A percentile compares a stretch with the other conserved stretches of the same genome.
Evolutionary conservation across 2,888 invertebrate genomes (phyloP).

Genomic region (Netelia melanura): DNA sequence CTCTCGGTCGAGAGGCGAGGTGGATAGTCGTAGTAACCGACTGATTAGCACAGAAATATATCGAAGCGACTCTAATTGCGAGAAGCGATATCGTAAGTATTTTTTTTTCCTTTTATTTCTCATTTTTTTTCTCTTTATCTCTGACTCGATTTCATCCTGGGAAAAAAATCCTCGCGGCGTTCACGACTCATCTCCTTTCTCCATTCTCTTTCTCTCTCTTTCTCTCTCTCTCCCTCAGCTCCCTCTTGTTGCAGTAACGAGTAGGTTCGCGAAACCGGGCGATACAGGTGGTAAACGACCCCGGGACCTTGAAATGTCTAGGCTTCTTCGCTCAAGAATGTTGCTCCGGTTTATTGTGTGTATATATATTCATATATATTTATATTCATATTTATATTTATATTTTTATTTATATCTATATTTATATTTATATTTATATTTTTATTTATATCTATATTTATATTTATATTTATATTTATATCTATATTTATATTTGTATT

Average conservation of each 20-base stretch:
- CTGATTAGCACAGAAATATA: not conserved
- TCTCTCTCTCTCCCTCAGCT: slow-evolving; percentile 2
- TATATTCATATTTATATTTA: no score
- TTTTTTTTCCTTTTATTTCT: not conserved
- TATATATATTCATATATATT: no score
- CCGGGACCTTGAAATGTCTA: slow-evolving; percentile 80
- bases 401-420: no score
- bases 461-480: no score
- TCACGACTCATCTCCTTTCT: not conserved
- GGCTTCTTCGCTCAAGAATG: slow-evolving; percentile 74
- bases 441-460: no score
- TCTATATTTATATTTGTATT: no score
- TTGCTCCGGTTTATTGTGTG: not conserved
- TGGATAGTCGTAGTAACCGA: no score
- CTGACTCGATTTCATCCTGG: not conserved
- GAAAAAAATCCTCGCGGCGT: no score
- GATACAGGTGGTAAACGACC: slow-evolving; percentile 83
- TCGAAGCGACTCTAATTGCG: slow-evolving; percentile 32
- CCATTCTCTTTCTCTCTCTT: slow-evolving; percentile 21
- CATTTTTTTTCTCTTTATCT: not conserved
- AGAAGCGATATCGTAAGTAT: slow-evolving; percentile 11
- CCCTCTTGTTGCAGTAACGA: slow-evolving; percentile 43
- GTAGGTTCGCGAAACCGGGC: slow-evolving; percentile 62
- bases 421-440: no score
- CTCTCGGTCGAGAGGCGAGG: no score